Conservation (phyloP, 1,140 invertebrate species). For the Drosophila baimaii region DNA sequence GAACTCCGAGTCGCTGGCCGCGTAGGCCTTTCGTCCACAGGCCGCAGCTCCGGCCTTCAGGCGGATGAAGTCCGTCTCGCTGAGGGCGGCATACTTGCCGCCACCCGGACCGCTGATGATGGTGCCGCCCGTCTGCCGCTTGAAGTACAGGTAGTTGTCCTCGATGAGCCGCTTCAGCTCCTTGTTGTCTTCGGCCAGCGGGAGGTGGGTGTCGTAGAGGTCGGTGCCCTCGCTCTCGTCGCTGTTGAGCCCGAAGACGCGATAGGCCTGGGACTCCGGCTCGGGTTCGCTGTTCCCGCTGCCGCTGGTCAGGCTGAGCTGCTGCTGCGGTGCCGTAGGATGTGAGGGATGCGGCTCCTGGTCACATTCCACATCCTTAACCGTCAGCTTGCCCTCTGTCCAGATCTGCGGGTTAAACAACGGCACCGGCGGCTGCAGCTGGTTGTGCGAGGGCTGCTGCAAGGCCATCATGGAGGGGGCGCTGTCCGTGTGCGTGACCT, state of each 20-base stretch:
- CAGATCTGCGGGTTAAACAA: constrained; percentile 72
- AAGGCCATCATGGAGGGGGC: constrained; percentile 84
- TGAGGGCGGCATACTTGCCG: constrained; percentile 70
- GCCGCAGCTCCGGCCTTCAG: constrained; percentile 61
- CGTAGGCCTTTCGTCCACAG: constrained; percentile 61
- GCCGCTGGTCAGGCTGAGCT: constrained; percentile 68
- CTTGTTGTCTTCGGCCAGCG: constrained; percentile 83
- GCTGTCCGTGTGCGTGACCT: constrained; percentile 83
- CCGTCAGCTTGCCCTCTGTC: constrained; percentile 39
- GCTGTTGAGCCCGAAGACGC: constrained; percentile 73
- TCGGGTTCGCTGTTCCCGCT: constrained; percentile 68
- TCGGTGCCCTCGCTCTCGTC: constrained; percentile 80
- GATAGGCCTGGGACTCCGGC: constrained; percentile 65
- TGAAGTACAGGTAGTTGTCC: constrained; percentile 83
- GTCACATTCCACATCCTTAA: constrained; percentile 12
- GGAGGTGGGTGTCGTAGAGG: constrained; percentile 73
- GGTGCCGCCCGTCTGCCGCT: constrained; percentile 65
- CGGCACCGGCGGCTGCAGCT: constrained; percentile 65
- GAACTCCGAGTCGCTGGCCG: constrained; percentile 82
- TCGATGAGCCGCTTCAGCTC: constrained; percentile 84
- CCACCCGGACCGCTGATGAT: constrained; percentile 20
- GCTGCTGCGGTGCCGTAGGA: constrained; percentile 39
- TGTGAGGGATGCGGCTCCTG: background rate
- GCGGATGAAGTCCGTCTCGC: constrained; percentile 81
- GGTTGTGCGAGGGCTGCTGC: constrained; percentile 60